A percentile compares a stretch with the other conserved stretches of the same genome.
phyloP scores from a whole-genome alignment of 2,888 invertebrate genomes.

The Tuberolachnus salignus region DNA sequence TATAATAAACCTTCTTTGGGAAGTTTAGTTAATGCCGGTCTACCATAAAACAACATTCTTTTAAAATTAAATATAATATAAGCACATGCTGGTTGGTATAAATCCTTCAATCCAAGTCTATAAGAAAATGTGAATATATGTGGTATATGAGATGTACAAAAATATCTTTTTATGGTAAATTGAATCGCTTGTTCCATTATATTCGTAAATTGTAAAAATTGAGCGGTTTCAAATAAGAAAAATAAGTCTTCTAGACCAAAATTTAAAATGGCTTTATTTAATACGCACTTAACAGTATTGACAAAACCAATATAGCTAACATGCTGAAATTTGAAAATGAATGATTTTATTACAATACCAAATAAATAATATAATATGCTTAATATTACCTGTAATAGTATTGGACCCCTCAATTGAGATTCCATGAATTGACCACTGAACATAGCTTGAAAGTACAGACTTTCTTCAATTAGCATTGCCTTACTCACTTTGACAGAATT shows the following conservation, averaged over 20 bases:
- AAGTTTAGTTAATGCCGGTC: background rate
- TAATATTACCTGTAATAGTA: conserved; percentile 12
- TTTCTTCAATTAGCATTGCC: background rate
- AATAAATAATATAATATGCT: too few relatives aligned
- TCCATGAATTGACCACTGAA: conserved; percentile 21
- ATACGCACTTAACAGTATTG: background rate
- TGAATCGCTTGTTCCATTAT: background rate
- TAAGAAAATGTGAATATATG: background rate
- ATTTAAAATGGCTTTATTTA: background rate
- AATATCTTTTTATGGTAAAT: background rate
- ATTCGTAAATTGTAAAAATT: conserved; percentile 22
- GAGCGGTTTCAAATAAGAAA: conserved; percentile 15
- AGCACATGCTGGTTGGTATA: conserved; percentile 1
- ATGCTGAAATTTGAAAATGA: conserved; percentile 18
- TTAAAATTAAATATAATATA: conserved; percentile 7
- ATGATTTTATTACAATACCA: too few relatives aligned
- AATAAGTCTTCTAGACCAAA: background rate
- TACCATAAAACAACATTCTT: background rate
- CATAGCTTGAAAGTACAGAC: conserved; percentile 38
- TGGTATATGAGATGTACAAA: background rate
- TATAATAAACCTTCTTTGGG: background rate
- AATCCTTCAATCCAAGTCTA: background rate
- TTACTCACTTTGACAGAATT: background rate
- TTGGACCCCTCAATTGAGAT: background rate
- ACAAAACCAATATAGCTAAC: background rate